Evolutionary conservation across 2,888 invertebrate species (phyloP).

Genomic region (Terebella lapidaria): DNA sequence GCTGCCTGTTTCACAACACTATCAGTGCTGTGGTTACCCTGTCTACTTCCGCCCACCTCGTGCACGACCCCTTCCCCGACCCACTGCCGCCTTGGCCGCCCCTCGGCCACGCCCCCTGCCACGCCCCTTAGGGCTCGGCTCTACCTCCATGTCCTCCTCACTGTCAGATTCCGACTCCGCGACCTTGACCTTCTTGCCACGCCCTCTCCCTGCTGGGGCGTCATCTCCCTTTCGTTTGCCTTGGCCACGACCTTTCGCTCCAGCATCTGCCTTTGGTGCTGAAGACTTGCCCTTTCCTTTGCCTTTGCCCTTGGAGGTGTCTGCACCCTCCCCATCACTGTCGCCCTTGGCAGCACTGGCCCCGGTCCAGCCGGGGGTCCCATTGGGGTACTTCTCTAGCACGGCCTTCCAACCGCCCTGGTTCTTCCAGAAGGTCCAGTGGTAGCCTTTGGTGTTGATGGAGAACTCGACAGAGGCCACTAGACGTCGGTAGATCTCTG

Average conservation of each 20-base stretch:
- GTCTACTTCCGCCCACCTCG: neutral
- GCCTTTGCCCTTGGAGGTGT: neutral
- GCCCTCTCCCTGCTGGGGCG: neutral
- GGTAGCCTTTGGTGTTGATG: conserved; percentile 35
- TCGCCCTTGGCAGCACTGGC: conserved; percentile 12
- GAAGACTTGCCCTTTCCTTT: neutral
- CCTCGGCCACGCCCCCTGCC: neutral
- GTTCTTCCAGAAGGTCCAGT: conserved; percentile 30
- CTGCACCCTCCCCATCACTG: conserved; percentile 7
- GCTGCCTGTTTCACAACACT: no score
- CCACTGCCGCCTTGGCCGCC: neutral
- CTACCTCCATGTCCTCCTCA: neutral
- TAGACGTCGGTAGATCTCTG: conserved; percentile 31
- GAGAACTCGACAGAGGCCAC: conserved; percentile 32
- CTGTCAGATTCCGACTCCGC: neutral
- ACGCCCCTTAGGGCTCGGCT: neutral
- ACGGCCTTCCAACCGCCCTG: conserved; percentile 39
- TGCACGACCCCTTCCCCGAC: neutral
- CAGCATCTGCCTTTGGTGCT: conserved; percentile 23
- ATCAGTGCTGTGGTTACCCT: no score
- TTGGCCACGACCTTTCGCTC: conserved; percentile 11
- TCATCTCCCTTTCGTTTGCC: neutral
- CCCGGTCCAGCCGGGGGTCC: conserved; percentile 25
- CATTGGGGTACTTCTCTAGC: conserved; percentile 31
- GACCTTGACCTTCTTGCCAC: neutral